Evolutionary conservation across 2,797 vertebrate species (phyloP), one percentile per base, ranked within the genome.

Genomic region (Rhinoraja longicauda): DNA sequence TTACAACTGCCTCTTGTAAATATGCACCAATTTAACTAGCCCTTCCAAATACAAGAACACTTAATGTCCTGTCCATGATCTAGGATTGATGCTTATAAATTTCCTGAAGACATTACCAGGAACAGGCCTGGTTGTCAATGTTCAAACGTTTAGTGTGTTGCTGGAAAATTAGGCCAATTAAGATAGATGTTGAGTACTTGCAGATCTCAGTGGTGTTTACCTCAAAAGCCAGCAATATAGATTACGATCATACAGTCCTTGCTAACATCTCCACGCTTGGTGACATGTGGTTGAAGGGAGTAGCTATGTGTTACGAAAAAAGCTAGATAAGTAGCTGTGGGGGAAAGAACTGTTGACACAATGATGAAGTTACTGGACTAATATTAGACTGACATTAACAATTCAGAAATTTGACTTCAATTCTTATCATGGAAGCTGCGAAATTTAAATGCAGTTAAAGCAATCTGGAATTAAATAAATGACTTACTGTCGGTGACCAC

Each of bases 231-330:
- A 8, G 7, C 15, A 19, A 19, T 64, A 32, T 32, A 19, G 59
- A 64, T 19, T 82, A 57, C 26, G 7, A 82, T 57, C 79, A 29
- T 32, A 53, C 24, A 26, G 9, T 26, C 24, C 81, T 29, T 9
- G 10, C 12, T 82, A 7, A 62, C 5, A 1, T 62, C 62, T 62
- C 79, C 45, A 57, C 82, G 79, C 12, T 59, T 13, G 4, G 3
- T 84, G 57, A 84, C 57, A 84, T 84, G n/a, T 88, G 59, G 84
- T 86, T 88, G 84, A 88, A n/a, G n/a, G 1, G 62, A 36, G 5
- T 64, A 19, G 5, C 62, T 9, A 9, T 21, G 62, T 32, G 36
- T 88, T 64, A 32, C 36, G 26, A 0, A 1, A 19, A 12, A 32
- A 84, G 81, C 17, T 32, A 67, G 57, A 64, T 32, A 86, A 32